Percentiles rank a stretch among this genome's conserved stretches.
These are phyloP conservation scores for Hippocampus comes DNA, from an alignment of 2,113 vertebrate species.

Conservation along the genomic window DNA sequence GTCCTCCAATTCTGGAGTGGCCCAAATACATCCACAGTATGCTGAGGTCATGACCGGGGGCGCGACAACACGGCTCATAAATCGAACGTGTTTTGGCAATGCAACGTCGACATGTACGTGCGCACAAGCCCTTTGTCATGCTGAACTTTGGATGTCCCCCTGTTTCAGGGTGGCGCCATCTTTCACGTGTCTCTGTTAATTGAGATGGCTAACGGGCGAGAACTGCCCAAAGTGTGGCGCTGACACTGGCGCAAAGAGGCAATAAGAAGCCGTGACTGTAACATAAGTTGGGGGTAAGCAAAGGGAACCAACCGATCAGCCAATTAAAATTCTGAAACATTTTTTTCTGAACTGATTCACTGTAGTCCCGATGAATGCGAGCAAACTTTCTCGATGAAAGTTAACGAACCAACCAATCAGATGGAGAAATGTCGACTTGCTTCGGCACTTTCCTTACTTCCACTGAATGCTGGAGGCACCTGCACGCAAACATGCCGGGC, in stretches of 20 bases:
- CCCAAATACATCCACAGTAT: background rate
- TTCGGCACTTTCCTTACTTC: conserved; percentile 3
- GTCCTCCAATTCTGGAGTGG: background rate
- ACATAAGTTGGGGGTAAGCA: background rate
- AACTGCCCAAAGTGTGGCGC: conserved; percentile 25
- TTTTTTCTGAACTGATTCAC: too few relatives aligned
- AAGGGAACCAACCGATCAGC: too few relatives aligned
- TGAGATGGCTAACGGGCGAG: conserved; percentile 35
- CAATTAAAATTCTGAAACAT: too few relatives aligned
- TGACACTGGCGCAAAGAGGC: background rate
- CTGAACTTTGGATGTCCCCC: conserved; percentile 44
- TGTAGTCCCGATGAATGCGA: too few relatives aligned
- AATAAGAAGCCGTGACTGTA: background rate
- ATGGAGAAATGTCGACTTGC: background rate
- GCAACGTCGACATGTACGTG: conserved; percentile 2
- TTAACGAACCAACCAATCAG: too few relatives aligned
- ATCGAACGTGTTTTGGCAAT: background rate
- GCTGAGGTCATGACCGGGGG: background rate
- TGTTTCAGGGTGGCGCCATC: conserved; percentile 31
- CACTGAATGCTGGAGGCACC: background rate
- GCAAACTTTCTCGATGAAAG: too few relatives aligned
- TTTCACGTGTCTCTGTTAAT: conserved; percentile 50
- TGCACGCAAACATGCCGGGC: background rate
- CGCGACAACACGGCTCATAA: conserved; percentile 4
- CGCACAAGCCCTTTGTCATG: conserved; percentile 7